Base-by-base conservation (phyloP, 2,113 vertebrate genomes). In the Equus quagga region DNA sequence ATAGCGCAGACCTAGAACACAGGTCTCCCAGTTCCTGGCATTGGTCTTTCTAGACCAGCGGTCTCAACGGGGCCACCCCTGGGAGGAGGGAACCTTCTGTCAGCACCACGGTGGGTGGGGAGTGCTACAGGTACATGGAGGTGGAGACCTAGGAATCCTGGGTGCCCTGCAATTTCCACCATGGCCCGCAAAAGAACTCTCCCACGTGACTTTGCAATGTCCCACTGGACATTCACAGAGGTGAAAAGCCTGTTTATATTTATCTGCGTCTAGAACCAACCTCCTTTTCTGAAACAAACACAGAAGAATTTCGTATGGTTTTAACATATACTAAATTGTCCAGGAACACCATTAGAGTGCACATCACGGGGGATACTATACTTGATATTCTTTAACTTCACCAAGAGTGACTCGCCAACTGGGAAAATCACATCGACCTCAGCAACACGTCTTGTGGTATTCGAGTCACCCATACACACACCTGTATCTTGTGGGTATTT, bases 381-480 rank as follows among this genome's bases (percentile, higher is more conserved):
- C 36, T 76, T 44, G 21, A 19, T 31, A 28, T 87, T 80, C 81
- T 75, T 46, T 64, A 41, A 79, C 62, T 75, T 65, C 73, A 78
- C 49, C 14, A 36, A 89, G 82, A 80, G 54, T 13, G 4, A 58
- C 33, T 64, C 72, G 31, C 60, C 76, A 62, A 72, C 64, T 78
- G 80, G 89, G 82, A 95, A 89, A 94, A 82, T 76, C 75, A 87
- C 19, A 2, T 78, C 58, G 65, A 84, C 44, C n/a, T 46, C 72
- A 85, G 78, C 31, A 81, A n/a, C 23, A 7, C 23, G 41, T 89
- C 81, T 70, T 58, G 51, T 58, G 82, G 79, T 23, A 51, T 69
- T 41, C 4, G 49, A 97, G 89, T 95, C 95, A 78, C 95, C 67
- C 86, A 79, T 82, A 85, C 26, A 19, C 44, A 78, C 56, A 86